A percentile compares a stretch with the other conserved stretches of the same genome.
phyloP scores from a whole-genome alignment of 2,888 invertebrate genomes.

The Hydraecia micacea region DNA sequence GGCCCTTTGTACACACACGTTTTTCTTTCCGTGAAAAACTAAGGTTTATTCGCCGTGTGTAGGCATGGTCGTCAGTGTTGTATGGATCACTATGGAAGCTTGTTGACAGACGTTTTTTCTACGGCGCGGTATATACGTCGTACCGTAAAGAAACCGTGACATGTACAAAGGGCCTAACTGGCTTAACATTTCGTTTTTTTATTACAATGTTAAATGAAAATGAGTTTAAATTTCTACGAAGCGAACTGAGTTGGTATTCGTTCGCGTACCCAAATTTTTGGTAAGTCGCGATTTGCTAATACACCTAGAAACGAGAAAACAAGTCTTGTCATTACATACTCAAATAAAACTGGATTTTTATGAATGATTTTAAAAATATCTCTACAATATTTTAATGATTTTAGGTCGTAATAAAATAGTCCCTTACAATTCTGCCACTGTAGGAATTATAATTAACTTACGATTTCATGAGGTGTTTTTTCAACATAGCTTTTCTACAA shows the following conservation, averaged over 20 bases:
- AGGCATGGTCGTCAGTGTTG: not conserved
- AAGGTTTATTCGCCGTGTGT: not conserved
- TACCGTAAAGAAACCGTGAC: not conserved
- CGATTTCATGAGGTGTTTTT: conserved; percentile 21
- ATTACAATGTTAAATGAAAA: conserved; percentile 62
- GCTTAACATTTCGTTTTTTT: conserved; percentile 48
- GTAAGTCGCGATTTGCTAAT: conserved; percentile 59
- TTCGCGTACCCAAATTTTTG: conserved; percentile 62
- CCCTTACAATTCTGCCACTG: conserved; percentile 11
- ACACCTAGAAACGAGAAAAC: conserved; percentile 71
- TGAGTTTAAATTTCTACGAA: conserved; percentile 60
- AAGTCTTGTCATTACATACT: conserved; percentile 56
- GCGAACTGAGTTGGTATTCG: conserved; percentile 63
- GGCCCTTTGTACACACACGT: not conserved
- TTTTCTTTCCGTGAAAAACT: not conserved
- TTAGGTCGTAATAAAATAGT: conserved; percentile 44
- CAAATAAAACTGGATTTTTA: conserved; percentile 50
- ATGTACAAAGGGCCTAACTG: conserved; percentile 47
- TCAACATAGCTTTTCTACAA: conserved; percentile 25
- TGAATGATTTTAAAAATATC: conserved; percentile 48
- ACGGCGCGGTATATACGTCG: too few relatives aligned
- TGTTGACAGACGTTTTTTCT: not conserved
- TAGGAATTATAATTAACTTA: conserved; percentile 34
- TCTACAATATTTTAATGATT: conserved; percentile 38
- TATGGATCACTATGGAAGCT: not conserved